phyloP scores from a whole-genome alignment of 2,113 vertebrate genomes.

The Cryptomyrus ogoouensis region DNA sequence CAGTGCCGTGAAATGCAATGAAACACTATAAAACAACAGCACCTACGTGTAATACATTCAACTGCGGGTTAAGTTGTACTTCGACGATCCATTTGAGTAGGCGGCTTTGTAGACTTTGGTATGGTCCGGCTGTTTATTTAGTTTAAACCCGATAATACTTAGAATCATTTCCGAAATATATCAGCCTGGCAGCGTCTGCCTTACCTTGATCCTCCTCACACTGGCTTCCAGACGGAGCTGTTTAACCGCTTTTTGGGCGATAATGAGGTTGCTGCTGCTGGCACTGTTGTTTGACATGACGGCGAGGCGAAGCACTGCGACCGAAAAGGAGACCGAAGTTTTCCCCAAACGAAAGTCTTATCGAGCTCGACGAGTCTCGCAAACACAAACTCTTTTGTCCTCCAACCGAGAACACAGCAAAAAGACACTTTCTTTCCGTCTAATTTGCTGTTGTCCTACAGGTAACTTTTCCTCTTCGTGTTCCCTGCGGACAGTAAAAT shows the following conservation, averaged over 20 bases:
- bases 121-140: neutral
- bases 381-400: neutral
- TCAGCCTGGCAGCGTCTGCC: neutral
- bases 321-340: constrained; percentile 8
- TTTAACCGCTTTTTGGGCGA: constrained; percentile 39
- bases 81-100: neutral
- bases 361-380: neutral
- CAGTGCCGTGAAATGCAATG: neutral
- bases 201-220: constrained; percentile 39
- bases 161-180: neutral
- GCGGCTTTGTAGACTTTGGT: neutral
- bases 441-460: neutral
- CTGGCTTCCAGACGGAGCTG: constrained; percentile 40
- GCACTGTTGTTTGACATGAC: constrained; percentile 43
- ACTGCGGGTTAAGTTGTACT: neutral
- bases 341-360: neutral
- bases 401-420: neutral
- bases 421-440: neutral
- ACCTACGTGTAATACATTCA: neutral
- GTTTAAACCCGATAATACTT: neutral
- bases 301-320: neutral
- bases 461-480: neutral
- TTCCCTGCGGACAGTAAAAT: neutral
- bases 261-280: constrained; percentile 25
- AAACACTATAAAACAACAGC: neutral